Base-by-base conservation (phyloP, 2,888 invertebrate genomes). In the Drosophila vallismaia region DNA sequence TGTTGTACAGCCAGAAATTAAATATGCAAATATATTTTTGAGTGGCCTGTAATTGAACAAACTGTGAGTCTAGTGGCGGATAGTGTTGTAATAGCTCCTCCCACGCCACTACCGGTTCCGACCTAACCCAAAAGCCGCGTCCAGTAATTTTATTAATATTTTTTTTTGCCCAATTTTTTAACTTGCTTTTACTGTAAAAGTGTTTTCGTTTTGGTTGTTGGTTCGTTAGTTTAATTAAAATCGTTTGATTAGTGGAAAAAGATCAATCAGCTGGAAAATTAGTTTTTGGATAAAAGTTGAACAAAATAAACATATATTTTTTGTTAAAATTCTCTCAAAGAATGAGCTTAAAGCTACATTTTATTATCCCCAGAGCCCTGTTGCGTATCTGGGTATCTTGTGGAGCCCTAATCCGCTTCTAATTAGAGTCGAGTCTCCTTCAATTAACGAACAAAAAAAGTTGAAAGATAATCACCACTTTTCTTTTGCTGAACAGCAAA, bases 361-460 rank as follows among this genome's bases (percentile, higher is more conserved):
- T 33, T 10, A 4, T 33, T 33, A 33, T 33, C 33, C 33, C n/a
- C 4, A 40, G 40, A 40, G 40, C 14, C 40, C n/a, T 40, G 40
- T 4, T n/a, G 10, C 4, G 6, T 2, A n/a, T n/a, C n/a, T 29
- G n/a, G 26, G 46, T 31, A 38, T 5, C 36, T 29, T 10, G 12
- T 31, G 12, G 29, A 8, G 29, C n/a, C 2, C n/a, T 40, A 62
- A 60, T 60, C 26, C 75, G 58, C 48, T 31, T 55, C 81, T 84
- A 86, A 81, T 81, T 84, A 72, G 66, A 59, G 70, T 64, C 59
- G 68, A 68, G 66, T 69, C 66, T 59, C 64, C 53, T 55, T 19
- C 57, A 84, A 84, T 86, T 81, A 80, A 63, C 75, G 70, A 63
- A 53, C 36, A 59, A 58, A 53, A 14, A 12, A 26, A 19, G 45